Evolutionary conservation across 2,888 invertebrate genomes (phyloP).

Genomic region (Boloria euphrosyne): DNA sequence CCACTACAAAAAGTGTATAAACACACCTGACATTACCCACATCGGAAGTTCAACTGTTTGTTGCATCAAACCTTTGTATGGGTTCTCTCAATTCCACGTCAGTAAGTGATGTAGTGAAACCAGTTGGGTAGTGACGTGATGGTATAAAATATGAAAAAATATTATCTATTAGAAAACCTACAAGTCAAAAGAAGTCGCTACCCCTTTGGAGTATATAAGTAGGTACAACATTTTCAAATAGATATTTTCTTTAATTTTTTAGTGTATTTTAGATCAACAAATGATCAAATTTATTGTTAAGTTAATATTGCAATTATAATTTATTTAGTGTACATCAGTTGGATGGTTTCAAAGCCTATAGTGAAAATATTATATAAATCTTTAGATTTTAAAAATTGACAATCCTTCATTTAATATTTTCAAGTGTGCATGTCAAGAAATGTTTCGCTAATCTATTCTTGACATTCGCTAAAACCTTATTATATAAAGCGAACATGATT

Average conservation of each 20-base stretch:
- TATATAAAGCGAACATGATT: slow-evolving; percentile 55
- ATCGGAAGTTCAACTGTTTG: slow-evolving; percentile 40
- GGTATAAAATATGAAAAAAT: slow-evolving; percentile 8
- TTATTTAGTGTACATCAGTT: too few relatives aligned
- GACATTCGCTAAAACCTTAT: slow-evolving; percentile 17
- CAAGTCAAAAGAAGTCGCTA: slow-evolving; percentile 1
- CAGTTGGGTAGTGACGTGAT: slow-evolving; percentile 20
- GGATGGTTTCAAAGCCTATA: too few relatives aligned
- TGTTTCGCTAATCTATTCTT: background rate
- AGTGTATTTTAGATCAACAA: too few relatives aligned
- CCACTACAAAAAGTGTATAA: slow-evolving; percentile 14
- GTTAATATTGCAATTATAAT: too few relatives aligned
- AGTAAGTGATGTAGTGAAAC: slow-evolving; percentile 37
- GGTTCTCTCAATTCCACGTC: slow-evolving; percentile 52
- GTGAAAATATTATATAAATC: too few relatives aligned
- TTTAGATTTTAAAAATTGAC: too few relatives aligned
- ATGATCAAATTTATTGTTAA: too few relatives aligned
- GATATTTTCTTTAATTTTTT: too few relatives aligned
- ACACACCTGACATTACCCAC: slow-evolving; percentile 22
- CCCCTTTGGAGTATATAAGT: too few relatives aligned
- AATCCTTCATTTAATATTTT: too few relatives aligned
- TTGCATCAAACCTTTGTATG: slow-evolving; percentile 46
- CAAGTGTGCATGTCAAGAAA: too few relatives aligned
- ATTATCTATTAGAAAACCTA: slow-evolving; percentile 3
- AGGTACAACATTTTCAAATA: too few relatives aligned